These are phyloP conservation scores for Brachyhypopomus gauderio DNA, from an alignment of 2,113 vertebrate genomes.

Conservation along the genomic window DNA sequence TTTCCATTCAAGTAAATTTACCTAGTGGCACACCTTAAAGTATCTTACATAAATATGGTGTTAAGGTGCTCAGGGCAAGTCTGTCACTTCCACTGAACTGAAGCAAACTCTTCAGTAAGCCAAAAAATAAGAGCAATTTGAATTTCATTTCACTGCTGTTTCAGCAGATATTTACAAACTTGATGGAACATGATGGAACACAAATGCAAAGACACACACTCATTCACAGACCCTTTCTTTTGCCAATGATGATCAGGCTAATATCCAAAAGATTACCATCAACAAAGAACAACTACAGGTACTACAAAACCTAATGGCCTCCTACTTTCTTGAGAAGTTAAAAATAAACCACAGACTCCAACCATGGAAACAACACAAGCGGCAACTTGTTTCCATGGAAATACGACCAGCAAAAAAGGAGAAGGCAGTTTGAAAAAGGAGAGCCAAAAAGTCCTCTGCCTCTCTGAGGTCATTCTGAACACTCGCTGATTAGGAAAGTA, in stretches of 20 bases:
- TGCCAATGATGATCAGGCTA: background rate
- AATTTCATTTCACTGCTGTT: too few species aligned
- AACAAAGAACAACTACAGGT: background rate
- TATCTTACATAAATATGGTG: background rate
- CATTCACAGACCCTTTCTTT: background rate
- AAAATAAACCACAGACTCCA: background rate
- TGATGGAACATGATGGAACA: too few species aligned
- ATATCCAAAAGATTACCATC: background rate
- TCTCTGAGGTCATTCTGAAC: background rate
- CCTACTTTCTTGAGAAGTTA: background rate
- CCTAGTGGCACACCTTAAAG: background rate
- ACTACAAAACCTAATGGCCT: background rate
- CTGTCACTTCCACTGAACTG: too few species aligned
- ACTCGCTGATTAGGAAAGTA: background rate
- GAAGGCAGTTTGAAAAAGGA: background rate
- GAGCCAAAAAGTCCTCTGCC: background rate
- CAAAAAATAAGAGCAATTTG: too few species aligned
- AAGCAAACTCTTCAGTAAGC: too few species aligned
- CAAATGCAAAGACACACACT: background rate
- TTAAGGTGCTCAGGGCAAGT: background rate
- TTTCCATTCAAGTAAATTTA: background rate
- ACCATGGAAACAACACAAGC: conserved; percentile 5
- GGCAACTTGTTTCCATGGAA: conserved; percentile 7
- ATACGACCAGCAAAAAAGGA: background rate
- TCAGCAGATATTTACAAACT: too few species aligned